phyloP scores from a whole-genome alignment of 1,140 invertebrate species.

The Drosophila equinoxialis region DNA sequence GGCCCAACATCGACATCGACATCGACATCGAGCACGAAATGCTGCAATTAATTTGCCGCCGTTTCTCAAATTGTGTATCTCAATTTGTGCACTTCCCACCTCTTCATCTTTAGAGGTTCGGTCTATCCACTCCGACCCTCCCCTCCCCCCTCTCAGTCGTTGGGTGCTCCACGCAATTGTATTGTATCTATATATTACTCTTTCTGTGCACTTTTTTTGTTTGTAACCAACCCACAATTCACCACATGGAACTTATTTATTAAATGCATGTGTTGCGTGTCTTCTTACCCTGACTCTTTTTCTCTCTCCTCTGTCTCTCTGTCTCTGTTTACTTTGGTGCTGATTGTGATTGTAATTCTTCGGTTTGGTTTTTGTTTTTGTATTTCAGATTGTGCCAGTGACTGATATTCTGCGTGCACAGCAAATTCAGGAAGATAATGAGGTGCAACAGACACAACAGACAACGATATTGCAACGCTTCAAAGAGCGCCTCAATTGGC shows the following conservation, averaged over 20 bases:
- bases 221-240: background rate
- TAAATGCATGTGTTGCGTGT: conserved; percentile 34
- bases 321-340: background rate
- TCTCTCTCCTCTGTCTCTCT: background rate
- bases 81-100: conserved; percentile 41
- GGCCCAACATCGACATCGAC: conserved; percentile 23
- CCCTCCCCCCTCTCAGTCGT: too few relatives aligned
- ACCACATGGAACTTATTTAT: conserved; percentile 27
- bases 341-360: conserved; percentile 7
- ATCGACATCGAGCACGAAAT: conserved; percentile 56
- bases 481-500: conserved; percentile 77
- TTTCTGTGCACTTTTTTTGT: background rate
- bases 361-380: background rate
- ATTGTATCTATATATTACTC: too few relatives aligned
- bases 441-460: conserved; percentile 63
- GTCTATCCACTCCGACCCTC: background rate
- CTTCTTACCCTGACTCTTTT: background rate
- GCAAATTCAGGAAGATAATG: conserved; percentile 69
- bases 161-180: background rate
- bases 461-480: conserved; percentile 59
- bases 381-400: conserved; percentile 76
- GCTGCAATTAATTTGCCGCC: conserved; percentile 69
- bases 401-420: conserved; percentile 76
- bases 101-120: background rate
- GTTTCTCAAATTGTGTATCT: conserved; percentile 57